phyloP scores from a whole-genome alignment of 2,888 invertebrate species.

The Eubasilissa splendida region DNA sequence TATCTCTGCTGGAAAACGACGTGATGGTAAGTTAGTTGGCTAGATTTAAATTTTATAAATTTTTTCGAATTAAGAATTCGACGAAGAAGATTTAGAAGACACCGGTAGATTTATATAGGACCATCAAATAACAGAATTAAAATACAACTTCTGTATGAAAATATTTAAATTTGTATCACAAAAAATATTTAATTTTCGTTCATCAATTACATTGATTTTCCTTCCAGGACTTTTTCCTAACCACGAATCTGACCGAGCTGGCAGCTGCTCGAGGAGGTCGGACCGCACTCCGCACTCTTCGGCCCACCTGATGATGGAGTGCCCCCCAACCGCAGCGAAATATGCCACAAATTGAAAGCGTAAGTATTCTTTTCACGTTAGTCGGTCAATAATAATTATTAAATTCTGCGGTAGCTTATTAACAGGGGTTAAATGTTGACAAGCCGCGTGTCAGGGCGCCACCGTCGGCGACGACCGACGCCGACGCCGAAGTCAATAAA shows the following conservation, averaged over 20 bases:
- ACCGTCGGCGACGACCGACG: neutral
- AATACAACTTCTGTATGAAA: too few relatives aligned
- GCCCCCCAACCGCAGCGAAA: constrained; percentile 19
- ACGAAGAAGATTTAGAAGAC: too few relatives aligned
- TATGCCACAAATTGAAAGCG: constrained; percentile 30
- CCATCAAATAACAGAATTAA: too few relatives aligned
- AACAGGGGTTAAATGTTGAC: constrained; percentile 9
- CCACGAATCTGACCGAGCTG: neutral
- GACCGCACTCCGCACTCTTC: neutral
- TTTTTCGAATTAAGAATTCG: too few relatives aligned
- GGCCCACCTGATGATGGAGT: constrained; percentile 20
- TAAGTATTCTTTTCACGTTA: constrained; percentile 19
- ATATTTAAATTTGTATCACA: too few relatives aligned
- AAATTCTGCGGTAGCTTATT: constrained; percentile 41
- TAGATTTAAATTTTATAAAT: too few relatives aligned
- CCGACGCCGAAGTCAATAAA: neutral
- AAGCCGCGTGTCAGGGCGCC: neutral
- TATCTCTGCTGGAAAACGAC: too few relatives aligned
- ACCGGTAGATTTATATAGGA: too few relatives aligned
- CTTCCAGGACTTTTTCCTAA: too few relatives aligned
- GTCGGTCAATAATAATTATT: constrained; percentile 37
- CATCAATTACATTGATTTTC: too few relatives aligned
- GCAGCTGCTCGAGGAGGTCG: neutral
- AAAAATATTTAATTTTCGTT: too few relatives aligned
- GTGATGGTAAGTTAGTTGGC: too few relatives aligned